Conservation (phyloP, 2,113 vertebrate species). For the Terrapene triunguis region DNA sequence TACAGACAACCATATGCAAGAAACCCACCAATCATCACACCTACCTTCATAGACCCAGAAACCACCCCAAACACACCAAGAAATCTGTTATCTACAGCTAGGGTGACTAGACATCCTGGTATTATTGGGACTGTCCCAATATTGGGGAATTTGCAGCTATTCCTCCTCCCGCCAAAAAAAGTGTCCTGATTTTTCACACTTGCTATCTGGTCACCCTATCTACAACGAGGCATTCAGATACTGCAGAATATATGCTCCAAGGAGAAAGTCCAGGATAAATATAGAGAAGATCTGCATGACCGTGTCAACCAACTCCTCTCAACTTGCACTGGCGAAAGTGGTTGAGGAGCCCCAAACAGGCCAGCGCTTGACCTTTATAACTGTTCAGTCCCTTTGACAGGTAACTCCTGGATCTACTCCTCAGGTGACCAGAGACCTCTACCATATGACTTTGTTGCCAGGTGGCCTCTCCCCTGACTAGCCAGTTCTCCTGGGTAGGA, state of each 20-base stretch:
- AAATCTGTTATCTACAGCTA: neutral
- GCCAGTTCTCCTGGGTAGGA: neutral
- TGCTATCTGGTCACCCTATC: neutral
- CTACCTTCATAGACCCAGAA: neutral
- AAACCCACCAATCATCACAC: neutral
- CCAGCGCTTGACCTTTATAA: neutral
- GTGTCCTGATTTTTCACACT: neutral
- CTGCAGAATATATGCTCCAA: neutral
- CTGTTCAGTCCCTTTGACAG: neutral
- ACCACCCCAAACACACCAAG: neutral
- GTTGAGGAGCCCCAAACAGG: neutral
- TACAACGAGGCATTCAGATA: neutral
- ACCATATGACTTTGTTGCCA: neutral
- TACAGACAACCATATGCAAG: neutral
- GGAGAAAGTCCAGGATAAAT: neutral
- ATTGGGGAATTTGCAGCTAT: neutral
- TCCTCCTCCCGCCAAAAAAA: neutral
- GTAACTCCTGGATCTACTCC: no score
- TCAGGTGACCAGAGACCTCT: neutral
- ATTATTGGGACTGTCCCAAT: neutral
- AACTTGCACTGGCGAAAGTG: neutral
- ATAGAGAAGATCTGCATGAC: neutral
- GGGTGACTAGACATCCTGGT: neutral
- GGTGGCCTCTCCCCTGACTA: neutral
- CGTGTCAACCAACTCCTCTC: neutral